Evolutionary conservation across 2,113 vertebrate species (phyloP).

Genomic region (Chionodraco myersi): DNA sequence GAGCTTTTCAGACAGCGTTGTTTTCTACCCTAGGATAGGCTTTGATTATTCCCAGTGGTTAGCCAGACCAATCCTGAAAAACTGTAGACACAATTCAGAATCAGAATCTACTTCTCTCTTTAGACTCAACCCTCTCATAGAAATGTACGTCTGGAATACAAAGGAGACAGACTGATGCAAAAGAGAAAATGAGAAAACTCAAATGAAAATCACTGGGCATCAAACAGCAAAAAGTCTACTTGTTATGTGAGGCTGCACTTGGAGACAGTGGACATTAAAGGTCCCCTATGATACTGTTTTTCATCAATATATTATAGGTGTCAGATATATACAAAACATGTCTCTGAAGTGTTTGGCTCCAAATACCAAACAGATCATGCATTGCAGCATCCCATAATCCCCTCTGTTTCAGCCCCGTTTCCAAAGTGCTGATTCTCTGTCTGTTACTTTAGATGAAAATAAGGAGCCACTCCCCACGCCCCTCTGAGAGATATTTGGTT

Average conservation of each 20-base stretch:
- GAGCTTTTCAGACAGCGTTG: constrained; percentile 28
- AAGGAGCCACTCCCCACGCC: too few relatives aligned
- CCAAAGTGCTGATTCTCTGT: too few relatives aligned
- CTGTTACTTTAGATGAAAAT: too few relatives aligned
- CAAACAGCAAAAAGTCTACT: not conserved
- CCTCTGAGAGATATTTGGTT: too few relatives aligned
- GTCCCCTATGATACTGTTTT: too few relatives aligned
- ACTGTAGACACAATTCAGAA: not conserved
- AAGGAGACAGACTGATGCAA: not conserved
- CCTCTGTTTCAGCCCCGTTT: too few relatives aligned
- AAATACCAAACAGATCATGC: too few relatives aligned
- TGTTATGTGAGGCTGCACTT: not conserved
- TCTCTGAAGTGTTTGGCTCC: too few relatives aligned
- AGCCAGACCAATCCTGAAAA: constrained; percentile 11
- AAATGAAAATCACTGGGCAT: not conserved
- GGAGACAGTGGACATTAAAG: not conserved
- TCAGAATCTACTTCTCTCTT: not conserved
- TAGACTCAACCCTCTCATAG: not conserved
- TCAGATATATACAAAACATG: too few relatives aligned
- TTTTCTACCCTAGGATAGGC: constrained; percentile 18
- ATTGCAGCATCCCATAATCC: too few relatives aligned
- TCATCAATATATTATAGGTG: too few relatives aligned
- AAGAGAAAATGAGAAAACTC: not conserved
- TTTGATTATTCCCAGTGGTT: constrained; percentile 36
- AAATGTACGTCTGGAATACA: constrained; percentile 77